Percentiles rank a stretch among this genome's conserved stretches.
Conservation (phyloP, 2,797 vertebrate genomes). For the Acipenser ruthenus region DNA sequence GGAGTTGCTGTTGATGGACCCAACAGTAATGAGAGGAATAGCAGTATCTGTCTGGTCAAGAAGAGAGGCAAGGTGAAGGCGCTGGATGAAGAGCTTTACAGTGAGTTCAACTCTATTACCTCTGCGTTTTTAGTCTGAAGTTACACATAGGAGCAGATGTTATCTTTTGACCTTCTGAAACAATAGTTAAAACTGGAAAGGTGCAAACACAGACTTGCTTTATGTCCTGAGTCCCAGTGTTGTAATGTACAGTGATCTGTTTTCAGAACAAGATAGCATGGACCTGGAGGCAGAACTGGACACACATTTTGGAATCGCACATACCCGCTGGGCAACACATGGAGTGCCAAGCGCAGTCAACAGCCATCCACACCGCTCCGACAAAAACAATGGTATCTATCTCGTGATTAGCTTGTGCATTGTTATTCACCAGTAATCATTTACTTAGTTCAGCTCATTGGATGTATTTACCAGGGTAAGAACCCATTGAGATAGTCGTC, state of each 20-base stretch:
- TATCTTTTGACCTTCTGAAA: background rate
- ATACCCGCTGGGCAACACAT: slow-evolving; percentile 94
- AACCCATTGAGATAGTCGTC: no score
- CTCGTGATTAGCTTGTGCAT: background rate
- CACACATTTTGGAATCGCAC: slow-evolving; percentile 88
- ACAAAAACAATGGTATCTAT: slow-evolving; percentile 76
- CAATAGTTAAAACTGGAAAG: background rate
- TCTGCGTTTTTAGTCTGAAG: background rate
- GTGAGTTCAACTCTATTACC: slow-evolving; percentile 52
- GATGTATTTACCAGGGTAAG: no score
- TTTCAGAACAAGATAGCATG: slow-evolving; percentile 73
- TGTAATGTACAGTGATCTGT: slow-evolving; percentile 17
- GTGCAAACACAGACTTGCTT: background rate
- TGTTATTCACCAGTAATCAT: background rate
- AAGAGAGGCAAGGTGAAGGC: slow-evolving; percentile 89
- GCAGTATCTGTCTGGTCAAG: slow-evolving; percentile 76
- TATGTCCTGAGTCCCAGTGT: background rate
- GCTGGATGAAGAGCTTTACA: slow-evolving; percentile 81
- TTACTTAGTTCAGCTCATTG: no score
- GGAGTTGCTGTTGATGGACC: slow-evolving; percentile 84
- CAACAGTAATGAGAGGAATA: slow-evolving; percentile 57
- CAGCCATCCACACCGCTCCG: slow-evolving; percentile 90
- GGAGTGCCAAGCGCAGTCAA: slow-evolving; percentile 82
- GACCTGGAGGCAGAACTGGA: slow-evolving; percentile 73
- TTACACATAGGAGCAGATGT: background rate